Evolutionary conservation across 2,113 vertebrate species (phyloP).

Genomic region (Perca flavescens): DNA sequence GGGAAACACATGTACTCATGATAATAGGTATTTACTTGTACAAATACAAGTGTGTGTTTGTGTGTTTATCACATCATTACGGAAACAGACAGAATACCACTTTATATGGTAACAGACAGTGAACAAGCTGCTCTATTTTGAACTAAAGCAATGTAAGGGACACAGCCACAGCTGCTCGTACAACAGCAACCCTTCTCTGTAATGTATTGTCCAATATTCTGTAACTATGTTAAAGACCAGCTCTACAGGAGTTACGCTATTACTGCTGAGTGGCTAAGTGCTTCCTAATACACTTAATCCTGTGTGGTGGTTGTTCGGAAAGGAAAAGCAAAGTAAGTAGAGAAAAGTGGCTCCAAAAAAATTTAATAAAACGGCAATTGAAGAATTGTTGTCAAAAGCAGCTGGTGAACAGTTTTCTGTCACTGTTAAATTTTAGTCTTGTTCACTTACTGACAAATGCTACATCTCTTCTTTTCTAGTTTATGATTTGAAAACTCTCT

Average conservation of each 20-base stretch:
- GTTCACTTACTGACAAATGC: neutral
- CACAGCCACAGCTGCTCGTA: conserved; percentile 16
- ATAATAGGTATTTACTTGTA: conserved; percentile 3
- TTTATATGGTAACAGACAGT: neutral
- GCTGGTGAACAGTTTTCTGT: conserved; percentile 11
- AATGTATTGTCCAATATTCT: conserved; percentile 57
- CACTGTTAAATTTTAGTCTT: conserved; percentile 13
- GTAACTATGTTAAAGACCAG: conserved; percentile 67
- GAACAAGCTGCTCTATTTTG: conserved; percentile 24
- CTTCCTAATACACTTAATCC: conserved; percentile 66
- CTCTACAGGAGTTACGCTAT: conserved; percentile 47
- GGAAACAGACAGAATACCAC: neutral
- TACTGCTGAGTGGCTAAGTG: conserved; percentile 74
- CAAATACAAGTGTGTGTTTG: neutral
- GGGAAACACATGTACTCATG: neutral
- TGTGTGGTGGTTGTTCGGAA: conserved; percentile 33
- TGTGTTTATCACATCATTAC: neutral
- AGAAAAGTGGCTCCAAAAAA: conserved; percentile 24
- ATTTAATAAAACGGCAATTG: neutral
- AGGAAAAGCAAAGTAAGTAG: conserved; percentile 45
- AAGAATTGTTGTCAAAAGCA: conserved; percentile 4
- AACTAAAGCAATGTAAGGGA: conserved; percentile 26
- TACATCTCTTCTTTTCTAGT: neutral
- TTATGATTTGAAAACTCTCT: neutral
- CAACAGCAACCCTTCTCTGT: conserved; percentile 19